phyloP scores from a whole-genome alignment of 2,888 invertebrate species.

The Ferdinandea cuprea region DNA sequence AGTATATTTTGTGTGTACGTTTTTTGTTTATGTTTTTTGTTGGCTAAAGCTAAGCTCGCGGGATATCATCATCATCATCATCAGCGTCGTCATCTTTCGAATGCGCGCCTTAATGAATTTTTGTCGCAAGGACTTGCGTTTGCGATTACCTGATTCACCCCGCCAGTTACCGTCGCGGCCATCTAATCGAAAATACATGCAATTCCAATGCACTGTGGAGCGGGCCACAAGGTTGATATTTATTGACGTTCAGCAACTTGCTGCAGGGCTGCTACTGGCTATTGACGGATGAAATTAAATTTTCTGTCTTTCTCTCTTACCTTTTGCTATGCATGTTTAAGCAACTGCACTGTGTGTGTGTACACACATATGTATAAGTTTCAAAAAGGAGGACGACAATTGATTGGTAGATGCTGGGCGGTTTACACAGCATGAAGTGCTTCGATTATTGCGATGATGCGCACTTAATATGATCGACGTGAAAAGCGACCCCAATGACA shows the following conservation, averaged over 20 bases:
- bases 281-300: conserved; percentile 75
- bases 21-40: conserved; percentile 21
- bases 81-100: conserved; percentile 56
- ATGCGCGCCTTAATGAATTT: conserved; percentile 71
- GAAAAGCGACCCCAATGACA: conserved; percentile 68
- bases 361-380: neutral
- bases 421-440: conserved; percentile 72
- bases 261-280: conserved; percentile 72
- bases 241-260: conserved; percentile 67
- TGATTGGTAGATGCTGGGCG: conserved; percentile 69
- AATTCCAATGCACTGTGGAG: conserved; percentile 58
- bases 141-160: conserved; percentile 52
- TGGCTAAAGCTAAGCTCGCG: conserved; percentile 74
- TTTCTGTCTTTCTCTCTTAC: conserved; percentile 37
- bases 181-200: conserved; percentile 47
- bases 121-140: conserved; percentile 68
- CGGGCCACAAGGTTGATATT: conserved; percentile 48
- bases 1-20: conserved; percentile 21
- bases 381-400: conserved; percentile 40
- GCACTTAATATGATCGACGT: conserved; percentile 74
- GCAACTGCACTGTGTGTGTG: too few relatives aligned
- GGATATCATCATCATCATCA: conserved; percentile 72
- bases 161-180: neutral
- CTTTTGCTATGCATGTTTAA: conserved; percentile 58
- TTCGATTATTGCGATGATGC: conserved; percentile 69